phyloP scores from a whole-genome alignment of 2,888 invertebrate genomes.

The Argyra leucocephala region DNA sequence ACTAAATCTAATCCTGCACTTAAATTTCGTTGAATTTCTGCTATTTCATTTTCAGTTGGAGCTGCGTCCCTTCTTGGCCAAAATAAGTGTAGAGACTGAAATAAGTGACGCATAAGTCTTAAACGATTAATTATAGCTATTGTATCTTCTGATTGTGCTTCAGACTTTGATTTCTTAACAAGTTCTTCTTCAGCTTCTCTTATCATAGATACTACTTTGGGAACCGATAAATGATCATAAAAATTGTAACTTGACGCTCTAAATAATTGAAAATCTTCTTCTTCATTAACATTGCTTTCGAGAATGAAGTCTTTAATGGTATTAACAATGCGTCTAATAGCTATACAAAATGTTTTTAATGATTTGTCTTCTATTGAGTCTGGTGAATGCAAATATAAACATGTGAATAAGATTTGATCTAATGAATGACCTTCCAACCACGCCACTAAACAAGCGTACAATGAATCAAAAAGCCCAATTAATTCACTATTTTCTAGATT shows the following conservation, averaged over 20 bases:
- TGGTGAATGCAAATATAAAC: slow-evolving; percentile 88
- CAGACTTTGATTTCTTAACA: slow-evolving; percentile 52
- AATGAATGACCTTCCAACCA: slow-evolving; percentile 96
- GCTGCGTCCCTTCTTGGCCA: slow-evolving; percentile 47
- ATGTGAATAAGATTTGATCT: slow-evolving; percentile 95
- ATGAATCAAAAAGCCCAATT: slow-evolving; percentile 89
- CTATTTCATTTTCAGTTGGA: slow-evolving; percentile 46
- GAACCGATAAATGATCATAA: slow-evolving; percentile 67
- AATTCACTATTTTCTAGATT: slow-evolving; percentile 67
- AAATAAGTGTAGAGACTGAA: slow-evolving; percentile 56
- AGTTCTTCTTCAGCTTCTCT: slow-evolving; percentile 84
- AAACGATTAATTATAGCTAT: slow-evolving; percentile 68
- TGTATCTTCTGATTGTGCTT: slow-evolving; percentile 51
- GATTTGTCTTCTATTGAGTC: slow-evolving; percentile 71
- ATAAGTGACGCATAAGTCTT: slow-evolving; percentile 77
- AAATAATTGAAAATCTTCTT: slow-evolving; percentile 91
- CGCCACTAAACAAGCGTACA: slow-evolving; percentile 86
- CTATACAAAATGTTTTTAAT: slow-evolving; percentile 76
- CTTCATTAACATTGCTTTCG: slow-evolving; percentile 80
- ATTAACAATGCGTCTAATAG: slow-evolving; percentile 80
- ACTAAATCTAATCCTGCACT: slow-evolving; percentile 74
- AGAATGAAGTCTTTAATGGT: slow-evolving; percentile 80
- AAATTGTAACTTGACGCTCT: slow-evolving; percentile 77
- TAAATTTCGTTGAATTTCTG: slow-evolving; percentile 72
- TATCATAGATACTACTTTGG: slow-evolving; percentile 69